A percentile compares a stretch with the other conserved stretches of the same genome.
These are phyloP conservation scores for Pangasius djambal DNA, from an alignment of 2,797 vertebrate genomes.

Conservation along the genomic window DNA sequence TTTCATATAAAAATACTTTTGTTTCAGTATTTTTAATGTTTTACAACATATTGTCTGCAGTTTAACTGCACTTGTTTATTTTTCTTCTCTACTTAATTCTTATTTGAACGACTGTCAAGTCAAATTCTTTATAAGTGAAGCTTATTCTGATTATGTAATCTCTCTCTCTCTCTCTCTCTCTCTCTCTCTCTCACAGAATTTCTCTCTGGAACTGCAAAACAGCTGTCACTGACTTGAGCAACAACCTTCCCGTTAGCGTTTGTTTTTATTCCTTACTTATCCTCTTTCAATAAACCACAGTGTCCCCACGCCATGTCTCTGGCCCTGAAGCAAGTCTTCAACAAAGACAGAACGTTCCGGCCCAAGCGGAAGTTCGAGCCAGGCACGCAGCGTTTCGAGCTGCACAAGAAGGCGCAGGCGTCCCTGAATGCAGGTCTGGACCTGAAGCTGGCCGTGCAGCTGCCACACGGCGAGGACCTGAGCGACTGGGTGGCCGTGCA, in stretches of 20 bases:
- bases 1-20: background rate
- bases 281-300: constrained; percentile 9
- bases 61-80: background rate
- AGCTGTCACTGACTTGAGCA: constrained; percentile 1
- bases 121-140: constrained; percentile 8
- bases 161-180: constrained; percentile 2
- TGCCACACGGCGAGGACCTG: constrained; percentile 80
- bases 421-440: constrained; percentile 80
- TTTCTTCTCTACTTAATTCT: background rate
- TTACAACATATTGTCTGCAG: background rate
- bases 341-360: constrained; percentile 85
- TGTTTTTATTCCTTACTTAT: background rate
- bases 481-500: constrained; percentile 85
- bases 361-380: constrained; percentile 85
- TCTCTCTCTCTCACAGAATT: background rate
- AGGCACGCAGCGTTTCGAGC: constrained; percentile 83
- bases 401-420: constrained; percentile 81
- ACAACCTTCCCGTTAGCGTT: background rate
- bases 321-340: constrained; percentile 83
- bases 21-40: background rate
- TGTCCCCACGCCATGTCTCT: constrained; percentile 71
- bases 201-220: background rate
- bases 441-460: constrained; percentile 78
- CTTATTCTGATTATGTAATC: background rate
- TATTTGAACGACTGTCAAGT: background rate